Conservation (phyloP, 2,888 invertebrate species). For the Dryocosmus kuriphilus region DNA sequence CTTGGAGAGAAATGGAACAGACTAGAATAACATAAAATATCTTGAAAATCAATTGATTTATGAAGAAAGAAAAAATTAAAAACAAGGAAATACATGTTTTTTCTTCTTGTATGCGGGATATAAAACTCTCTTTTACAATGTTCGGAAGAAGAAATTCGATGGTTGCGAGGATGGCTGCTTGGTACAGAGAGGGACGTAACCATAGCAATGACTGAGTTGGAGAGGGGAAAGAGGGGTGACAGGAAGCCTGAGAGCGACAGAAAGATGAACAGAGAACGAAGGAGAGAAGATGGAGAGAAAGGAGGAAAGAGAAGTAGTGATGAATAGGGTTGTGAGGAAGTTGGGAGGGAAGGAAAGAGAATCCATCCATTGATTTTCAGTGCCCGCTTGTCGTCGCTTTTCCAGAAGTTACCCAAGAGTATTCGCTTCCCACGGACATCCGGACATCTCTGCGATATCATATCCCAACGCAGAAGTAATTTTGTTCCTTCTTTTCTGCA, state of each 20-base stretch:
- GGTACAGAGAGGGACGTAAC: conserved; percentile 70
- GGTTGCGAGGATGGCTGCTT: conserved; percentile 53
- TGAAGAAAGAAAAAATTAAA: not conserved
- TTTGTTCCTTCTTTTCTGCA: conserved; percentile 35
- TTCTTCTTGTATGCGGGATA: conserved; percentile 6
- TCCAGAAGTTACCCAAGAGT: conserved; percentile 59
- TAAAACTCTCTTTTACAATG: conserved; percentile 36
- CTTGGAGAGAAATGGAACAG: too few relatives aligned
- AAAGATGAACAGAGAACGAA: conserved; percentile 42
- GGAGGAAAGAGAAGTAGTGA: conserved; percentile 32
- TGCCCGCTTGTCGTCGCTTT: conserved; percentile 75
- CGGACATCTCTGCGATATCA: conserved; percentile 51
- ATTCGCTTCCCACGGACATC: conserved; percentile 52
- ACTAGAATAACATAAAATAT: too few relatives aligned
- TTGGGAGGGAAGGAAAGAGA: conserved; percentile 40
- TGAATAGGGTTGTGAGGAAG: conserved; percentile 26
- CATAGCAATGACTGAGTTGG: conserved; percentile 73
- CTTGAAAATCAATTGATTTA: not conserved
- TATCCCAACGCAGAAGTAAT: conserved; percentile 47
- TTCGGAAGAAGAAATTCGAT: conserved; percentile 46
- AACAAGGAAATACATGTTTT: not conserved
- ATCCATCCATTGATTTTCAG: conserved; percentile 76
- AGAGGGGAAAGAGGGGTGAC: conserved; percentile 51
- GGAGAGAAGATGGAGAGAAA: conserved; percentile 34
- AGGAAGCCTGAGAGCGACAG: conserved; percentile 42